These are phyloP conservation scores for Mimas tiliae DNA, from an alignment of 2,888 invertebrate species.

Conservation along the genomic window DNA sequence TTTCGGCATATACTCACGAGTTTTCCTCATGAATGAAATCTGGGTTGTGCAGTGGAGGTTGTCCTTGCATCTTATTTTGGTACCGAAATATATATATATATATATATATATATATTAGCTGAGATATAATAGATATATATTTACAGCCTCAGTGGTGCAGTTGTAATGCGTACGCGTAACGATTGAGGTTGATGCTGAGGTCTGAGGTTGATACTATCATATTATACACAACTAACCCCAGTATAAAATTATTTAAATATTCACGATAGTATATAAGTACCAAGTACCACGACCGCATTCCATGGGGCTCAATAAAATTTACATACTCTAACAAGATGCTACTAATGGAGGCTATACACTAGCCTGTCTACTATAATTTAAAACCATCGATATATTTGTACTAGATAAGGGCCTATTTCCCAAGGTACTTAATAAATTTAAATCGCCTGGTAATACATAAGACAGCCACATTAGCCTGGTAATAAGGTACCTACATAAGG, in stretches of 20 bases:
- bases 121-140: too few relatives aligned
- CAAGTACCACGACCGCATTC: conserved; percentile 1
- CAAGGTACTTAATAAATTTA: too few relatives aligned
- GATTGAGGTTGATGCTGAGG: too few relatives aligned
- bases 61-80: background rate
- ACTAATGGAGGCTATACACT: background rate
- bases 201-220: too few relatives aligned
- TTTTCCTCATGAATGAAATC: background rate
- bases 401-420: too few relatives aligned
- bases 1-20: background rate
- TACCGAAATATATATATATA: background rate
- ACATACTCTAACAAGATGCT: conserved; percentile 4
- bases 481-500: too few relatives aligned
- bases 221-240: too few relatives aligned
- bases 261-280: background rate
- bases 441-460: too few relatives aligned
- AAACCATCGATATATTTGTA: background rate
- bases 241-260: background rate
- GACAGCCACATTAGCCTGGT: too few relatives aligned
- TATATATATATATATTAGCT: too few relatives aligned
- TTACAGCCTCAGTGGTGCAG: too few relatives aligned
- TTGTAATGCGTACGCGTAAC: too few relatives aligned
- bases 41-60: background rate
- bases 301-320: conserved; percentile 4
- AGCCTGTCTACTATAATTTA: background rate